phyloP scores from a whole-genome alignment of 2,113 vertebrate genomes.

The Entelurus aequoreus region DNA sequence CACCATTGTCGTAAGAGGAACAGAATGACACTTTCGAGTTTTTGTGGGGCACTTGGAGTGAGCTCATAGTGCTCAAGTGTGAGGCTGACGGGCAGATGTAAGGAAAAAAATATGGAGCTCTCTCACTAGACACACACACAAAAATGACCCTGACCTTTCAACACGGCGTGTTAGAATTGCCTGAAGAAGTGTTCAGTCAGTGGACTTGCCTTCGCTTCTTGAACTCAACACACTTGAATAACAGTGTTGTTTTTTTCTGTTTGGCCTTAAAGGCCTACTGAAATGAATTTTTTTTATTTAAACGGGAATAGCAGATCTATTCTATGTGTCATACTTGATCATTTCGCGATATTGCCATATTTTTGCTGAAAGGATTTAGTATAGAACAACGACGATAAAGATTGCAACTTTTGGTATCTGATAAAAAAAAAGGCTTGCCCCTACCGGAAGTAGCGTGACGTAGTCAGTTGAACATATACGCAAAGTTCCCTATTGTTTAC shows the following conservation, averaged over 20 bases:
- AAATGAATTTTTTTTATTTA: too few species aligned
- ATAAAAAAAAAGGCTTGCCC: too few species aligned
- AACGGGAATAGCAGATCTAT: too few species aligned
- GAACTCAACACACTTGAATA: neutral
- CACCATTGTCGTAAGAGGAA: neutral
- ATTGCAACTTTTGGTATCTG: too few species aligned
- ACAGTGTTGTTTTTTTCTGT: neutral
- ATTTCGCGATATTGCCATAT: too few species aligned
- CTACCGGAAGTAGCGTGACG: too few species aligned
- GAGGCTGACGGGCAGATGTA: slow-evolving; percentile 1
- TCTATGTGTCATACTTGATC: too few species aligned
- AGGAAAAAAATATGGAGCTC: neutral
- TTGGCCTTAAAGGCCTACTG: too few species aligned
- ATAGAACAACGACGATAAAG: too few species aligned
- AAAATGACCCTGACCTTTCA: neutral
- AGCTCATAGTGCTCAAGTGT: slow-evolving; percentile 15
- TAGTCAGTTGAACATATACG: too few species aligned
- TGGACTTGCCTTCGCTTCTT: neutral
- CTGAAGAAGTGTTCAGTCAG: neutral
- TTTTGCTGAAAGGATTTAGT: too few species aligned
- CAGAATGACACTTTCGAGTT: slow-evolving; percentile 22
- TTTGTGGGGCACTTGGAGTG: slow-evolving; percentile 12
- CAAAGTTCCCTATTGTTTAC: too few species aligned
- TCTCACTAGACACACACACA: neutral
- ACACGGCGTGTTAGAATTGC: neutral